These are phyloP conservation scores for Vidua macroura DNA, from an alignment of 2,113 vertebrate species.

Conservation along the genomic window DNA sequence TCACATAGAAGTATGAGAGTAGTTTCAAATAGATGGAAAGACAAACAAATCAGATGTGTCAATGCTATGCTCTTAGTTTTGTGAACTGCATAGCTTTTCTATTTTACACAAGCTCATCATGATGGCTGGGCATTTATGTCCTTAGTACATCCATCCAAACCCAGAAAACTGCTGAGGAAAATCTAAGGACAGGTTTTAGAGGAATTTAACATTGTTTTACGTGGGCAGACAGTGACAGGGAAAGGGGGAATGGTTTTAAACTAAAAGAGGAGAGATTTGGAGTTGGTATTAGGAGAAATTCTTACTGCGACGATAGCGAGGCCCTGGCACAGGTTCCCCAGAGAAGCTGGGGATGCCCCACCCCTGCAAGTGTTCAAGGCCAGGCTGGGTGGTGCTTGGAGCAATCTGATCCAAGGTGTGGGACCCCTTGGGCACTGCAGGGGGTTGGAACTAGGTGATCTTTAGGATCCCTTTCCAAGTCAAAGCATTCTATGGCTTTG, in stretches of 20 bases:
- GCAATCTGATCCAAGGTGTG: not conserved
- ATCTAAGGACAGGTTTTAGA: not conserved
- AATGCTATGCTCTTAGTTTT: not conserved
- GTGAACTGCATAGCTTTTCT: not conserved
- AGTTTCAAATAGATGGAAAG: not conserved
- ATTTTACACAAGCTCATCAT: not conserved
- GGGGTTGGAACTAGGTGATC: not conserved
- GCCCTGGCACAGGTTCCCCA: not conserved
- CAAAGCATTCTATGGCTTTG: not conserved
- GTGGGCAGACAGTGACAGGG: not conserved
- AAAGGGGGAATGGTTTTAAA: not conserved
- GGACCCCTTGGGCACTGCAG: not conserved
- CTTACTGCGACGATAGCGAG: not conserved
- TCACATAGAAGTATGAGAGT: not conserved
- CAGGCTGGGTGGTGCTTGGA: not conserved
- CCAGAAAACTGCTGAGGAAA: not conserved
- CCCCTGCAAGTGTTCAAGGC: not conserved
- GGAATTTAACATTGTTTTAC: not conserved
- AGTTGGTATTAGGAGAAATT: not conserved
- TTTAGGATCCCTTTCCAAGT: not conserved
- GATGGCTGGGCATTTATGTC: not conserved
- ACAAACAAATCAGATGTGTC: not conserved
- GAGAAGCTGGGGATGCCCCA: not conserved
- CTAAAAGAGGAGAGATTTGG: not conserved
- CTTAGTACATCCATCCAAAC: not conserved